Conservation (phyloP, 2,113 vertebrate species). For the Diadophis punctatus region DNA sequence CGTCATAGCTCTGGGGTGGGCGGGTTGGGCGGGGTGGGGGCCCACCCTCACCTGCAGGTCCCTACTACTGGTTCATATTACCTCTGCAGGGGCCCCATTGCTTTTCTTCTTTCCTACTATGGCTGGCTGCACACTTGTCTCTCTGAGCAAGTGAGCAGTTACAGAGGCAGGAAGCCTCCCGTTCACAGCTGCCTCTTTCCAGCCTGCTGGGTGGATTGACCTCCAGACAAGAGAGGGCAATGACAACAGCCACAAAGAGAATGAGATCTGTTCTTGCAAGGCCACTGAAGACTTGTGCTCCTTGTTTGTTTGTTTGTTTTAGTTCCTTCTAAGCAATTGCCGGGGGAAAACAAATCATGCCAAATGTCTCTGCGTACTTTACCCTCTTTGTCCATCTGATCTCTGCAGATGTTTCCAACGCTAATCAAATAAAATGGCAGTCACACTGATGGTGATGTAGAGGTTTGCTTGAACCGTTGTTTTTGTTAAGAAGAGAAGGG, state of each 20-base stretch:
- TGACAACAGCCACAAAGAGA: not conserved
- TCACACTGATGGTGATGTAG: too few species aligned
- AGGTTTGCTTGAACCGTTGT: too few species aligned
- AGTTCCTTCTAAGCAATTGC: not conserved
- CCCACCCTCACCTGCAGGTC: too few species aligned
- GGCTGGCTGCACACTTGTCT: not conserved
- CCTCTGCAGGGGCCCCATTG: not conserved
- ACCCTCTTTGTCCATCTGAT: not conserved
- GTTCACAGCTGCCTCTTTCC: not conserved
- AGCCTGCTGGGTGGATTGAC: not conserved
- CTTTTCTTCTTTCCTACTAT: not conserved
- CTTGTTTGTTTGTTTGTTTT: not conserved
- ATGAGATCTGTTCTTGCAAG: not conserved
- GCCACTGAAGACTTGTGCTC: not conserved
- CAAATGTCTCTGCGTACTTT: not conserved
- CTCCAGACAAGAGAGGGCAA: not conserved
- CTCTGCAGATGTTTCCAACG: not conserved
- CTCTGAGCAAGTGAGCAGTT: not conserved
- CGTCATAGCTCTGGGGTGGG: too few species aligned
- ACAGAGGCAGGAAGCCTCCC: not conserved
- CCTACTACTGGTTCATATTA: too few species aligned
- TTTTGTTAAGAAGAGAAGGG: too few species aligned
- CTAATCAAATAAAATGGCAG: not conserved
- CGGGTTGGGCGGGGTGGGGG: too few species aligned
- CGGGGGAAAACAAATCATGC: not conserved